A percentile compares a stretch with the other conserved stretches of the same genome.
These are phyloP conservation scores for Stenodera caucasica DNA, from an alignment of 2,888 invertebrate species.

Conservation along the genomic window DNA sequence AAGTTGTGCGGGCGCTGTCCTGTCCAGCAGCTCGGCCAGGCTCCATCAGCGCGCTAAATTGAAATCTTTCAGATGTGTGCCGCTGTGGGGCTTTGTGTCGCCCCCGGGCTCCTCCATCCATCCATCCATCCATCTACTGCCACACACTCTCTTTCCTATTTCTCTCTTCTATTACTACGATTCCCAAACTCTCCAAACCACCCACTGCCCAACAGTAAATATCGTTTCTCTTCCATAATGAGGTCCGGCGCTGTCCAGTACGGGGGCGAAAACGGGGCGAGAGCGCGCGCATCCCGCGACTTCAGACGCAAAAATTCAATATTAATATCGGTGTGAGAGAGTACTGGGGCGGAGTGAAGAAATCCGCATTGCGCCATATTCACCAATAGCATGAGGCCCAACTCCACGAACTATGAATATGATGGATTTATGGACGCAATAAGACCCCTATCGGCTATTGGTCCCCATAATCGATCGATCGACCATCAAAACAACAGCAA, in stretches of 20 bases:
- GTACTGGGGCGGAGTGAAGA: conserved; percentile 46
- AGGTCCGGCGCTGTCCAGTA: conserved; percentile 50
- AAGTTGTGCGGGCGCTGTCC: conserved; percentile 49
- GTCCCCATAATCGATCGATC: conserved; percentile 53
- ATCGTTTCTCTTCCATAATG: conserved; percentile 52
- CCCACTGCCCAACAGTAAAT: conserved; percentile 48
- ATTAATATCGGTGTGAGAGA: conserved; percentile 72
- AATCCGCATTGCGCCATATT: conserved; percentile 51
- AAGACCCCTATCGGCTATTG: conserved; percentile 70
- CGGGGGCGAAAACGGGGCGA: conserved; percentile 27
- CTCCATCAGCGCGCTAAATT: conserved; percentile 53
- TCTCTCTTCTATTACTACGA: conserved; percentile 23
- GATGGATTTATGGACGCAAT: conserved; percentile 80
- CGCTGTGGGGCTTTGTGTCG: conserved; percentile 41
- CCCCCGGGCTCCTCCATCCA: conserved; percentile 22
- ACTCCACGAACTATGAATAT: conserved; percentile 54
- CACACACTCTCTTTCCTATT: conserved; percentile 26
- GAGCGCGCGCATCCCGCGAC: conserved; percentile 53
- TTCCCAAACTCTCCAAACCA: background rate
- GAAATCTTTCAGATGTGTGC: conserved; percentile 54
- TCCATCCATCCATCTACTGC: conserved; percentile 20
- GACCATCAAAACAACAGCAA: too few species aligned
- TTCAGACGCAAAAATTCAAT: conserved; percentile 74
- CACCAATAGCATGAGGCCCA: conserved; percentile 45
- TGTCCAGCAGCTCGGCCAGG: conserved; percentile 44